A percentile compares a stretch with the other conserved stretches of the same genome.
phyloP scores from a whole-genome alignment of 92 coral and sea anemone genomes.

The Nematostella vectensis region DNA sequence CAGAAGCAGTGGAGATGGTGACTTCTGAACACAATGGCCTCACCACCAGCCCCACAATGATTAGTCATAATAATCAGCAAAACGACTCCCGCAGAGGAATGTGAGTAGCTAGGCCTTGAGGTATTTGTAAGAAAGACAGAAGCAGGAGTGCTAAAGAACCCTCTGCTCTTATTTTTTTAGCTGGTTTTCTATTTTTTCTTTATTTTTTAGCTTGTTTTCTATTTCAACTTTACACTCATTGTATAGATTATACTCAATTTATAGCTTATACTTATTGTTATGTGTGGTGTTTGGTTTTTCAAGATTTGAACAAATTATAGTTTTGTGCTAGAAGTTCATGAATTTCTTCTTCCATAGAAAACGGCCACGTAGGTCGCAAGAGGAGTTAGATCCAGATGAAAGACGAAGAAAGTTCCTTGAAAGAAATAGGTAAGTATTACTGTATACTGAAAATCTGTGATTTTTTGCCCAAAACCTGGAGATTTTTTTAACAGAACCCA shows the following conservation, averaged over 20 bases:
- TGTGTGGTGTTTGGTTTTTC: background rate
- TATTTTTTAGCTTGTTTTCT: too few relatives aligned
- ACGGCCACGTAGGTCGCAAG: constrained; percentile 83
- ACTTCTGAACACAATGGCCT: constrained; percentile 68
- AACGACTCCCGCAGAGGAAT: background rate
- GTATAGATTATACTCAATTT: background rate
- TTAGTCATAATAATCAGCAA: background rate
- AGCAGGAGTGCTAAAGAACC: too few relatives aligned
- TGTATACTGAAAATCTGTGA: background rate
- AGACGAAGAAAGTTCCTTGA: constrained; percentile 89
- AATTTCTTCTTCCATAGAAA: too few relatives aligned
- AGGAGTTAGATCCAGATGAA: constrained; percentile 90
- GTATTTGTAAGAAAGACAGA: too few relatives aligned
- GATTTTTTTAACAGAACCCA: too few relatives aligned
- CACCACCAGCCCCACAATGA: constrained; percentile 4
- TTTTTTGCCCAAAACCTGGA: too few relatives aligned
- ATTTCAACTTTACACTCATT: too few relatives aligned
- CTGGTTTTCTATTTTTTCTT: too few relatives aligned
- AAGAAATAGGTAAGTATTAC: constrained; percentile 73
- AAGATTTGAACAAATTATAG: background rate
- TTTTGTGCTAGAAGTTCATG: too few relatives aligned
- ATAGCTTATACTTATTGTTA: background rate
- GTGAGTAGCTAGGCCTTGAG: too few relatives aligned
- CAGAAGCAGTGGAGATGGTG: constrained; percentile 91
- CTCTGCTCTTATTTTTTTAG: too few relatives aligned